A percentile compares a stretch with the other conserved stretches of the same genome.
These are phyloP conservation scores for Toxotes lorentzi DNA, from an alignment of 2,797 vertebrate species.

Conservation along the genomic window DNA sequence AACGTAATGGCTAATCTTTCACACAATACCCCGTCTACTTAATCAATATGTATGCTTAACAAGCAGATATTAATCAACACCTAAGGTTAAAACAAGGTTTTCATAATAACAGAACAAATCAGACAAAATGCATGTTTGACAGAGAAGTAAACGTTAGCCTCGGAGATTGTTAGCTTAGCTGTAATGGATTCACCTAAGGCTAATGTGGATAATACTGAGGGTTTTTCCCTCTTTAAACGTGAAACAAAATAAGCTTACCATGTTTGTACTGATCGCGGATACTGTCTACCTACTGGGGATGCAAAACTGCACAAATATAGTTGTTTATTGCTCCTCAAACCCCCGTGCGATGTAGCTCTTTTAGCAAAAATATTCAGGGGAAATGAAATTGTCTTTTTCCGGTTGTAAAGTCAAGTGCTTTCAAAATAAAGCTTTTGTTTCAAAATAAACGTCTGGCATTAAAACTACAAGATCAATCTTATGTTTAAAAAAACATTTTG, in stretches of 20 bases:
- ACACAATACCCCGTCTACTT: neutral
- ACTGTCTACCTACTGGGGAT: neutral
- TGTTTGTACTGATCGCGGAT: slow-evolving; percentile 45
- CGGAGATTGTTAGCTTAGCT: slow-evolving; percentile 68
- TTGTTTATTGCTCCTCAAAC: slow-evolving; percentile 1
- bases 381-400: slow-evolving; percentile 64
- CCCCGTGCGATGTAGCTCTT: slow-evolving; percentile 19
- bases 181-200: slow-evolving; percentile 13
- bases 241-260: slow-evolving; percentile 68
- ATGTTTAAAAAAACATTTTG: neutral
- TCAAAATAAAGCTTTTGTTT: slow-evolving; percentile 60
- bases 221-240: neutral
- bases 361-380: slow-evolving; percentile 38
- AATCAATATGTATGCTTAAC: accelerated
- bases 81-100: neutral
- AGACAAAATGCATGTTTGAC: neutral
- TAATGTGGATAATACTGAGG: neutral
- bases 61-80: accelerated
- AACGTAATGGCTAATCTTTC: neutral
- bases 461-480: neutral
- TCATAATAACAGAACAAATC: neutral
- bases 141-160: slow-evolving; percentile 39
- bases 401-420: slow-evolving; percentile 26
- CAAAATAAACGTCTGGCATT: slow-evolving; percentile 51
- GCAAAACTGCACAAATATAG: slow-evolving; percentile 24